phyloP scores from a whole-genome alignment of 2,797 vertebrate species.

The Odontamblyopus rebecca region DNA sequence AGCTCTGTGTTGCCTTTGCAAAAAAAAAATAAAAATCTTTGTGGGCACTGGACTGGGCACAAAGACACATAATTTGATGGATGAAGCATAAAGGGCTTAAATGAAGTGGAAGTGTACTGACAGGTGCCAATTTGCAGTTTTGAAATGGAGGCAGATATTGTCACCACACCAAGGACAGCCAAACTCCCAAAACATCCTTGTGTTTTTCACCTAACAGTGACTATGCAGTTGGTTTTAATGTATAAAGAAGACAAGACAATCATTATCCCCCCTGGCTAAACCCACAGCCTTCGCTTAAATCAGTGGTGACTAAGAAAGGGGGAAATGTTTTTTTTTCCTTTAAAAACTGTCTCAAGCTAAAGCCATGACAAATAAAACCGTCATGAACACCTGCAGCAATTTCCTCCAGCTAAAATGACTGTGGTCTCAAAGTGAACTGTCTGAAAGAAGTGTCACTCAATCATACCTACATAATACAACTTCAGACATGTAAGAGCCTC shows the following conservation, averaged over 20 bases:
- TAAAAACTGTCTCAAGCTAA: conserved; percentile 37
- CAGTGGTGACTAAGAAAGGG: conserved; percentile 23
- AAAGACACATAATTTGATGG: conserved; percentile 5
- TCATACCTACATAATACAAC: conserved; percentile 5
- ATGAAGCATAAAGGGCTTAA: conserved; percentile 23
- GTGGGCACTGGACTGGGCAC: background rate
- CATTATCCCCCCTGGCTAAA: conserved; percentile 26
- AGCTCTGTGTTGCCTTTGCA: too few relatives aligned
- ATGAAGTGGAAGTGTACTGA: conserved; percentile 19
- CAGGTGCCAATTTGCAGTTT: conserved; percentile 21
- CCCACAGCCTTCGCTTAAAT: conserved; percentile 30
- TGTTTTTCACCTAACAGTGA: background rate
- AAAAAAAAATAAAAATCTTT: background rate
- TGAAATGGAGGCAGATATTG: background rate
- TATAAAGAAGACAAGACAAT: conserved; percentile 13
- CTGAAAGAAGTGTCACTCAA: conserved; percentile 41
- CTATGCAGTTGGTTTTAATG: background rate
- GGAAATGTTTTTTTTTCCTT: conserved; percentile 25
- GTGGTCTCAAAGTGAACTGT: conserved; percentile 32
- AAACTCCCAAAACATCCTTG: background rate
- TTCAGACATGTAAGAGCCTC: conserved; percentile 5
- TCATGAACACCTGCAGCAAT: conserved; percentile 35
- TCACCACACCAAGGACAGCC: background rate
- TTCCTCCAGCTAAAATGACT: conserved; percentile 41
- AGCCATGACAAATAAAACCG: conserved; percentile 43